phyloP scores from a whole-genome alignment of 2,888 invertebrate genomes.

The Ctenicera cuprea region DNA sequence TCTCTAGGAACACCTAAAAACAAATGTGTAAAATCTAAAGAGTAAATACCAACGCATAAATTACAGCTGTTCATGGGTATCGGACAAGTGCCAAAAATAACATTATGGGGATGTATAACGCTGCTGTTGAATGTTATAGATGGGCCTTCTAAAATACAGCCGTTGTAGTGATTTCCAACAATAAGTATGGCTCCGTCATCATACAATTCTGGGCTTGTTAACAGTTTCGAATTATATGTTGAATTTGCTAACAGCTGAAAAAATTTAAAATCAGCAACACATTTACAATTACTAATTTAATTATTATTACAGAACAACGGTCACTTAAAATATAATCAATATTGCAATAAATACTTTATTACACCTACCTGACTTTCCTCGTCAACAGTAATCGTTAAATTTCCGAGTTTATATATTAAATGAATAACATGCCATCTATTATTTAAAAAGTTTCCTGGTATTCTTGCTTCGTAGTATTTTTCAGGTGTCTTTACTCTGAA shows the following conservation, averaged over 20 bases:
- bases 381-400: slow-evolving; percentile 75
- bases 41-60: slow-evolving; percentile 64
- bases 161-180: slow-evolving; percentile 87
- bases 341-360: no score
- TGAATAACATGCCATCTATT: slow-evolving; percentile 89
- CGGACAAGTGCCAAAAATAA: slow-evolving; percentile 85
- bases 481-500: slow-evolving; percentile 73
- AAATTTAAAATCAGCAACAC: background rate
- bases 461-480: slow-evolving; percentile 76
- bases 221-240: slow-evolving; percentile 84
- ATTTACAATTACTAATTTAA: background rate
- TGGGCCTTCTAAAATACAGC: slow-evolving; percentile 91
- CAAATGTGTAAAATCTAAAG: slow-evolving; percentile 26
- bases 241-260: slow-evolving; percentile 84
- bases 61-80: slow-evolving; percentile 83
- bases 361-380: slow-evolving; percentile 76
- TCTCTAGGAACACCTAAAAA: slow-evolving; percentile 75
- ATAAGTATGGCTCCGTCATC: slow-evolving; percentile 84
- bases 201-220: slow-evolving; percentile 83
- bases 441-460: slow-evolving; percentile 83
- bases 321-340: no score
- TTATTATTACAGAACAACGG: no score
- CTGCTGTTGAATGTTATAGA: slow-evolving; percentile 85
- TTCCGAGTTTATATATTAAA: slow-evolving; percentile 78
- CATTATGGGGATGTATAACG: slow-evolving; percentile 79